Evolutionary conservation across 2,797 vertebrate species (phyloP).

Genomic region (Varecia variegata): DNA sequence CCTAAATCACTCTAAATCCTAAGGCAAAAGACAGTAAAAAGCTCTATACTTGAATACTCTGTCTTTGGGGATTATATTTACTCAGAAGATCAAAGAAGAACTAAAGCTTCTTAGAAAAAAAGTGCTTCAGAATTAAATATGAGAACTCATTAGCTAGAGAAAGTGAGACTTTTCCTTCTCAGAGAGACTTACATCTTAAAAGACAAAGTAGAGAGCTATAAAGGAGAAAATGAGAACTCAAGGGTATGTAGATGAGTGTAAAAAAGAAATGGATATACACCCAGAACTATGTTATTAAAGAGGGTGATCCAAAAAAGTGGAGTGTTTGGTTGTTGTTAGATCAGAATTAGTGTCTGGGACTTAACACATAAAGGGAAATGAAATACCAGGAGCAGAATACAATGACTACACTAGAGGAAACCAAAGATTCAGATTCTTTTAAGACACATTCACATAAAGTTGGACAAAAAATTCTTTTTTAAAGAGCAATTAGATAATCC

Average conservation of each 20-base stretch:
- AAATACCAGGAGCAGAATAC: background rate
- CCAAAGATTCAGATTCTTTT: background rate
- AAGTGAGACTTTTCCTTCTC: slow-evolving; percentile 1
- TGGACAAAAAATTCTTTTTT: background rate
- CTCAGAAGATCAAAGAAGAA: slow-evolving; percentile 36
- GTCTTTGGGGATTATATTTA: background rate
- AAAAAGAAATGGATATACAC: background rate
- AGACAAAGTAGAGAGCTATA: background rate
- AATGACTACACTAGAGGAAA: background rate
- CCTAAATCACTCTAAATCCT: background rate
- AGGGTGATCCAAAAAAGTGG: background rate
- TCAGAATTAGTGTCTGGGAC: background rate
- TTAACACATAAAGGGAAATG: background rate
- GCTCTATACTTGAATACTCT: background rate
- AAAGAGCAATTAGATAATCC: background rate
- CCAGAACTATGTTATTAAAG: background rate
- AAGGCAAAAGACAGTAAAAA: background rate
- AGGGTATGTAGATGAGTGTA: background rate
- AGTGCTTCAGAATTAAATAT: background rate
- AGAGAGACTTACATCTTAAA: slow-evolving; percentile 24
- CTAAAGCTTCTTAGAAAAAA: background rate
- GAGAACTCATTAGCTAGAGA: slow-evolving; percentile 31
- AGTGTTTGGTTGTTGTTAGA: background rate
- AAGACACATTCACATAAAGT: background rate
- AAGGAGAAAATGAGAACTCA: background rate